phyloP scores from a whole-genome alignment of 2,113 vertebrate species.

The Phylloscopus trochiloides region DNA sequence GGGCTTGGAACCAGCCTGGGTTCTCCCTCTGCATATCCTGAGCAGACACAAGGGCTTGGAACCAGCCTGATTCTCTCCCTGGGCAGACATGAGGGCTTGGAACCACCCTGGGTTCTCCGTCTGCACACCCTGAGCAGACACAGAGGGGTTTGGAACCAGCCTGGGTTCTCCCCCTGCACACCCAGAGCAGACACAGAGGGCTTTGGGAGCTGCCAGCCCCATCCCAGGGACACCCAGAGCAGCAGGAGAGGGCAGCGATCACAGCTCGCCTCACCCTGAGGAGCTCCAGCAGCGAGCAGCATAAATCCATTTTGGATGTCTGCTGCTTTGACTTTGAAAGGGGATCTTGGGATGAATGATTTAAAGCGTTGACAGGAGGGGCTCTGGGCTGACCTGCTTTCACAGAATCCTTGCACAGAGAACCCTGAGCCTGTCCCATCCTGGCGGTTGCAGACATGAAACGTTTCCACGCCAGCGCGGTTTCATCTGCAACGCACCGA shows the following conservation, averaged over 20 bases:
- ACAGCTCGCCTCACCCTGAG: neutral
- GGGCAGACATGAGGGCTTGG: too few relatives aligned
- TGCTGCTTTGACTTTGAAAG: neutral
- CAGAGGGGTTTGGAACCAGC: too few relatives aligned
- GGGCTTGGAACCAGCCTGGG: neutral
- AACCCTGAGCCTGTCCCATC: neutral
- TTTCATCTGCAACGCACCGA: neutral
- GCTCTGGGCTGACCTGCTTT: neutral
- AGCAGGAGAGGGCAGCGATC: neutral
- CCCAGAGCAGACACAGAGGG: neutral
- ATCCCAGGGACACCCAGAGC: neutral
- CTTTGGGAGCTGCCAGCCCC: neutral
- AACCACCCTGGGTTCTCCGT: too few relatives aligned
- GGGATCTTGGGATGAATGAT: neutral
- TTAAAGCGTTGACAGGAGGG: neutral
- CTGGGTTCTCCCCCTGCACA: neutral
- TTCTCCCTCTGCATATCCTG: neutral
- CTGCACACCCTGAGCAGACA: too few relatives aligned
- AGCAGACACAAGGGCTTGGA: neutral
- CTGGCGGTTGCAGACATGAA: neutral
- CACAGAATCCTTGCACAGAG: rapidly evolving
- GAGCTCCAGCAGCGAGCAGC: neutral
- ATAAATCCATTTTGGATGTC: neutral
- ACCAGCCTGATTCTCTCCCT: too few relatives aligned
- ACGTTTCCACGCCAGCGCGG: too few relatives aligned